Conservation (phyloP, 2,888 invertebrate species). For the Sinopyrophorus schimmeli region DNA sequence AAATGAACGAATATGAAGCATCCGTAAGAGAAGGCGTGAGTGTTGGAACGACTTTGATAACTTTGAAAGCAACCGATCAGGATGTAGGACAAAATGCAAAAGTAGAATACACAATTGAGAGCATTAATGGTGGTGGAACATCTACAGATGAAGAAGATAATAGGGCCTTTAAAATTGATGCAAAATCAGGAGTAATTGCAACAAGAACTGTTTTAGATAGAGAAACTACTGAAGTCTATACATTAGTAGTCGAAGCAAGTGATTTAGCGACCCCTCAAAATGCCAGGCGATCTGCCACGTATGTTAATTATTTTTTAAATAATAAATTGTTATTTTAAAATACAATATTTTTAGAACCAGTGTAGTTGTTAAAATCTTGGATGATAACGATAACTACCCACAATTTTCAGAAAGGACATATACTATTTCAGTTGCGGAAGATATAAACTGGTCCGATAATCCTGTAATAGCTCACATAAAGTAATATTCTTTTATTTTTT, state of each 20-base stretch:
- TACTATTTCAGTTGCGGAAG: conserved; percentile 84
- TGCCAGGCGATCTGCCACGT: conserved; percentile 78
- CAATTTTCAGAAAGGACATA: conserved; percentile 91
- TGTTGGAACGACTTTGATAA: conserved; percentile 84
- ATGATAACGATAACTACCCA: conserved; percentile 93
- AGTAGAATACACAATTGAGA: conserved; percentile 73
- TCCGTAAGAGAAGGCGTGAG: conserved; percentile 87
- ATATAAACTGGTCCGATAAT: conserved; percentile 80
- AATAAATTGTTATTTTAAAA: too few relatives aligned
- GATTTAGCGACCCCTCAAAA: conserved; percentile 81
- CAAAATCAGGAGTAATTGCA: conserved; percentile 82
- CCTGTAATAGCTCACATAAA: conserved; percentile 80
- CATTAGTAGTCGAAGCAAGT: conserved; percentile 80
- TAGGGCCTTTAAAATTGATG: conserved; percentile 83
- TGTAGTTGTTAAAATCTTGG: conserved; percentile 78
- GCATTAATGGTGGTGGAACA: conserved; percentile 67
- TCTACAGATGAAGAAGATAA: conserved; percentile 68
- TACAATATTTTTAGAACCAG: too few relatives aligned
- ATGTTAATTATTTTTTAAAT: conserved; percentile 12
- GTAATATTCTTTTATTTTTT: conserved; percentile 51
- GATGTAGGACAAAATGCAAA: conserved; percentile 90
- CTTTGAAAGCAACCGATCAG: conserved; percentile 88
- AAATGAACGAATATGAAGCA: conserved; percentile 87
- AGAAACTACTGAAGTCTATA: conserved; percentile 85
- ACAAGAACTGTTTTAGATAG: conserved; percentile 82